Percentiles rank a stretch among this genome's conserved stretches.
Evolutionary conservation across 2,888 invertebrate genomes (phyloP).

Genomic region (Molorchus minor): DNA sequence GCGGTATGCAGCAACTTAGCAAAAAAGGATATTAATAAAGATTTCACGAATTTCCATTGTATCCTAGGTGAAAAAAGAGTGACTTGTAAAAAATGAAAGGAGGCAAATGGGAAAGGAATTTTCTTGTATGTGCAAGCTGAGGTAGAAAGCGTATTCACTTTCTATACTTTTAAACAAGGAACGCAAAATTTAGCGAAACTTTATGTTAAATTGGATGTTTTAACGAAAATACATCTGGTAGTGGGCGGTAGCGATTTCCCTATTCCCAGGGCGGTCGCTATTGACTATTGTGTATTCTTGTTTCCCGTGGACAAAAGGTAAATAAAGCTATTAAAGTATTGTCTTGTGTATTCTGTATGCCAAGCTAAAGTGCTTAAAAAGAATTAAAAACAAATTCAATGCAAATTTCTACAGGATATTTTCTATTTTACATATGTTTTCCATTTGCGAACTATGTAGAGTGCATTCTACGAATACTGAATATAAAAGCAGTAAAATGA

Average conservation of each 20-base stretch:
- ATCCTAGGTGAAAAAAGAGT: too few species aligned
- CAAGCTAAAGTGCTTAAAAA: constrained; percentile 30
- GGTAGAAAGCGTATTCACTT: too few species aligned
- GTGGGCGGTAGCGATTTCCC: constrained; percentile 15
- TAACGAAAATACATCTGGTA: neutral
- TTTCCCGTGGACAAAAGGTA: constrained; percentile 26
- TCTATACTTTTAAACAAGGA: too few species aligned
- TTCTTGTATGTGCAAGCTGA: too few species aligned
- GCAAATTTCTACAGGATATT: constrained; percentile 44
- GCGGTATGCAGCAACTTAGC: too few species aligned
- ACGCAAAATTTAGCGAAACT: too few species aligned
- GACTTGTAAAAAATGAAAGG: too few species aligned
- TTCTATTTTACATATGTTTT: constrained; percentile 43
- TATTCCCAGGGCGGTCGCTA: constrained; percentile 1
- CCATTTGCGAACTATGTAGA: constrained; percentile 32
- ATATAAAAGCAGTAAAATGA: constrained; percentile 22
- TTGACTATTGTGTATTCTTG: constrained; percentile 12
- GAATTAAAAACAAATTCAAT: constrained; percentile 47
- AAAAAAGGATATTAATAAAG: too few species aligned
- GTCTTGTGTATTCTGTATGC: constrained; percentile 28
- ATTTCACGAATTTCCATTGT: too few species aligned
- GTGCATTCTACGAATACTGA: constrained; percentile 13
- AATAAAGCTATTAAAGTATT: constrained; percentile 34
- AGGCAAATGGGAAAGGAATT: too few species aligned
- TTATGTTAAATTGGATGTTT: neutral